Evolutionary conservation across 2,113 vertebrate genomes (phyloP).

Genomic region (Synodontis membranacea): DNA sequence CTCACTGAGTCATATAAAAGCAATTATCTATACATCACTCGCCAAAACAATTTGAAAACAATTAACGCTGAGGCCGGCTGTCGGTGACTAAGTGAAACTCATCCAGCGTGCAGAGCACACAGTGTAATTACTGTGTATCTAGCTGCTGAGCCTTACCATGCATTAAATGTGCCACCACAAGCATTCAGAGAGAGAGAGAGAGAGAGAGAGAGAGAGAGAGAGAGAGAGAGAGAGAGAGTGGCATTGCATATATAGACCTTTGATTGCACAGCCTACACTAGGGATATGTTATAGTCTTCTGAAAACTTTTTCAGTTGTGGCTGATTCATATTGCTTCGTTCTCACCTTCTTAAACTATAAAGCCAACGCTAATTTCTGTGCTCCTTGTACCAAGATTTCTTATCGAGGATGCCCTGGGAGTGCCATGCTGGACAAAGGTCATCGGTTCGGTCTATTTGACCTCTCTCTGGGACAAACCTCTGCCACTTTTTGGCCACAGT

Average conservation of each 20-base stretch:
- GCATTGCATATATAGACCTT: constrained; percentile 26
- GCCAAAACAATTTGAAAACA: constrained; percentile 56
- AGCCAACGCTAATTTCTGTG: neutral
- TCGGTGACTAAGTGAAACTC: constrained; percentile 56
- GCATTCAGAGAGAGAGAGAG: constrained; percentile 39
- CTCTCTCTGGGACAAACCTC: neutral
- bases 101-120: constrained; percentile 55
- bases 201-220: constrained; percentile 42
- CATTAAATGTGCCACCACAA: constrained; percentile 45
- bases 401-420: neutral
- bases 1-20: constrained; percentile 51
- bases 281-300: neutral
- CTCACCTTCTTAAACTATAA: neutral
- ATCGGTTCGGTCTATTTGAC: neutral
- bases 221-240: constrained; percentile 22
- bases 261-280: neutral
- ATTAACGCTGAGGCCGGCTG: constrained; percentile 54
- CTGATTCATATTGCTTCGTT: neutral
- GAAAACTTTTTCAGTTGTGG: neutral
- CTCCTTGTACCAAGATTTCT: neutral
- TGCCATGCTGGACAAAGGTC: neutral
- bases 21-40: constrained; percentile 56
- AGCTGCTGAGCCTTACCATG: constrained; percentile 72
- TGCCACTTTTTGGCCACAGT: neutral
- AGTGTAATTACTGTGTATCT: constrained; percentile 60